Percentiles rank a stretch among this genome's conserved stretches.
phyloP scores from a whole-genome alignment of 2,797 vertebrate species.

The Ceryle rudis region DNA sequence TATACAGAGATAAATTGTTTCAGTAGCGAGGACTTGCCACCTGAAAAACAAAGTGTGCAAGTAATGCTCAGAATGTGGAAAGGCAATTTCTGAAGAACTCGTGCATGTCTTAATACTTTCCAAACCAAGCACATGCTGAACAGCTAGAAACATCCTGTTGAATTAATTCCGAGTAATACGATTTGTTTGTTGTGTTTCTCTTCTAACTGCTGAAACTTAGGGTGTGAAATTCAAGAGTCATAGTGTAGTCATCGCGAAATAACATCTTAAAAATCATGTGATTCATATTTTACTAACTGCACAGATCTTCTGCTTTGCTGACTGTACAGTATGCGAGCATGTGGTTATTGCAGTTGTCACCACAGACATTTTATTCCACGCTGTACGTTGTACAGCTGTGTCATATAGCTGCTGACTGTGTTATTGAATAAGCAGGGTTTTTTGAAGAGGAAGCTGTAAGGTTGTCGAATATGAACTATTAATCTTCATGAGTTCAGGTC shows the following conservation, averaged over 20 bases:
- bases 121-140: not conserved
- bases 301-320: not conserved
- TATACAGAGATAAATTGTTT: not conserved
- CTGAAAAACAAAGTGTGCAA: not conserved
- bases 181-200: not conserved
- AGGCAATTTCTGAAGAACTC: not conserved
- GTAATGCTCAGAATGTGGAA: not conserved
- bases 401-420: not conserved
- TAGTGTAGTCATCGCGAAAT: not conserved
- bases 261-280: not conserved
- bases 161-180: not conserved
- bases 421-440: not conserved
- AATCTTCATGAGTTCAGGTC: not conserved
- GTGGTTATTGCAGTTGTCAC: not conserved
- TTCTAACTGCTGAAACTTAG: not conserved
- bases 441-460: not conserved
- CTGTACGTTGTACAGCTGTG: not conserved
- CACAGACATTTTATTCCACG: not conserved
- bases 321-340: not conserved
- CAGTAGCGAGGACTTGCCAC: rapidly evolving
- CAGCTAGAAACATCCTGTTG: not conserved
- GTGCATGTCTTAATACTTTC: not conserved
- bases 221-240: not conserved
- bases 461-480: not conserved
- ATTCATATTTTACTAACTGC: not conserved